These are phyloP conservation scores for Nerophis ophidion DNA, from an alignment of 2,113 vertebrate species.

Conservation along the genomic window DNA sequence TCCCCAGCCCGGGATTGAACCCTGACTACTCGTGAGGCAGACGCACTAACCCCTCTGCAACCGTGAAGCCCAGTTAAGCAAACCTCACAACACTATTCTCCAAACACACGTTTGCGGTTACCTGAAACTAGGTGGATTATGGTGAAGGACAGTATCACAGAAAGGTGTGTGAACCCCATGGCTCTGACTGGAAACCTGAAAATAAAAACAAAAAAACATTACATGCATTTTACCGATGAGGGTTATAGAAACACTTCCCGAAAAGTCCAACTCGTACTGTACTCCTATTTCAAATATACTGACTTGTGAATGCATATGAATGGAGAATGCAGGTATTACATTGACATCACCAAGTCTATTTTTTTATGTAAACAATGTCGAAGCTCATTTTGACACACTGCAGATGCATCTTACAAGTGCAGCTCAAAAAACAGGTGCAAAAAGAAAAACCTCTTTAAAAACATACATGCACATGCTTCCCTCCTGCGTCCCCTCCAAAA, in stretches of 20 bases:
- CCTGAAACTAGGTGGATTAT: conserved; percentile 65
- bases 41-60: no score
- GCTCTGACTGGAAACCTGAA: conserved; percentile 42
- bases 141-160: conserved; percentile 67
- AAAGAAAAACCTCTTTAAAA: background rate
- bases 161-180: conserved; percentile 61
- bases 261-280: no score
- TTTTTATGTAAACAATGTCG: conserved; percentile 15
- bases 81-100: conserved; percentile 1
- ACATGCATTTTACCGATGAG: no score
- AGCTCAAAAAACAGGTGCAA: background rate
- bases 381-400: background rate
- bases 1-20: no score
- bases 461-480: conserved; percentile 28
- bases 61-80: no score
- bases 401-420: background rate
- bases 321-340: conserved; percentile 19
- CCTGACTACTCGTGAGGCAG: no score
- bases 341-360: conserved; percentile 52
- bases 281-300: background rate
- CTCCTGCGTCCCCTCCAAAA: conserved; percentile 9
- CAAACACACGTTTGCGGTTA: conserved; percentile 39
- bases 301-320: conserved; percentile 3
- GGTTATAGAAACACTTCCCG: no score
- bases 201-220: conserved; percentile 4